Base-by-base conservation (phyloP, 2,113 vertebrate genomes). In the Patagioenas fasciata region DNA sequence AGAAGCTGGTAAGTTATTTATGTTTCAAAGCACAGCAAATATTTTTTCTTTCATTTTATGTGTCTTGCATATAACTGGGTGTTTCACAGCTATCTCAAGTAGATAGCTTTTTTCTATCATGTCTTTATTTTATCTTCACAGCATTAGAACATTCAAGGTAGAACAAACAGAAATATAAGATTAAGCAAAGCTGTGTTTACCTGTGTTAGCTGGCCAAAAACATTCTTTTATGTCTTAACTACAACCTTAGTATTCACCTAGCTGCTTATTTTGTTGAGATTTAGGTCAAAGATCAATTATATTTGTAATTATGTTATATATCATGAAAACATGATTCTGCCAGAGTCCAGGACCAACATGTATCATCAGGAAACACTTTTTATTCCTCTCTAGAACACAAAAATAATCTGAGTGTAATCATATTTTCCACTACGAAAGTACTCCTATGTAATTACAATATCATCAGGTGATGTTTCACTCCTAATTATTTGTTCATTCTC, bases 211-310 rank as follows among this genome's bases (percentile, higher is more conserved):
- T 65, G 75, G 28, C 29, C 51, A 71, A 91, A 83, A 58, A 92
- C 28, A 69, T 60, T 64, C 47, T 62, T 54, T 60, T 26, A 31
- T 85, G 87, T 95, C 88, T 96, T 95, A 91, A 85, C 64, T 81
- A 48, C 80, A 96, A 93, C 86, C 77, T 97, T 89, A 91, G 17
- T 70, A 81, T 28, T 93, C 85, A 89, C 56, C 92, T 94, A 95
- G 23, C 10, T 14, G 90, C 80, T 95, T 95, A 93, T 94, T 96
- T 97, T 96, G 72, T 94, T 90, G 88, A 97, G 38, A 91, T 88
- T 96, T 95, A 56, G 91, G 96, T 97, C 96, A 97, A 97, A 97
- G 96, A 97, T 92, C 92, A 97, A 95, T 95, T 97, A 87, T 31
- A 24, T 70, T 96, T 96, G 47, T 97, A 97, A 97, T 97, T 97